Evolutionary conservation across 1,140 invertebrate genomes (phyloP), one percentile per base, ranked within the genome.

Genomic region (Achatina immaculata): DNA sequence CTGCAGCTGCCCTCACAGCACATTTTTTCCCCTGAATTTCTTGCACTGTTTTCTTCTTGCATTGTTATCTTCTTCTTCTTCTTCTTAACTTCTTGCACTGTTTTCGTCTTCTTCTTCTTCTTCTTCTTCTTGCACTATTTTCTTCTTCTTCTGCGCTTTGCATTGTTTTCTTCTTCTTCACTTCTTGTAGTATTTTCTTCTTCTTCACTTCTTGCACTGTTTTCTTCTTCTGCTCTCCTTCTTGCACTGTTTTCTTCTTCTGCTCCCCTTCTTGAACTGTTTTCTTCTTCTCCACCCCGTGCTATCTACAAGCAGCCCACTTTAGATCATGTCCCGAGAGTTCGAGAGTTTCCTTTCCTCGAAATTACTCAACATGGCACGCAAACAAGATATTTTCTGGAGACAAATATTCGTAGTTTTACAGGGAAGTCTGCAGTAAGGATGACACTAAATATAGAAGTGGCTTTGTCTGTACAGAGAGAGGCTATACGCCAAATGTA

Each of bases 141-240:
- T n/a, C 71, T 58, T 14, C 43, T 77, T 6, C 43, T 43, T 19
- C 51, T 77, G 31, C 42, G 40, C 31, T 48, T 66, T 9, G 2
- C 62, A 6, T 45, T 40, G 11, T 48, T n/a, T 14, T 36, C 58
- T 34, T n/a, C 9, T 14, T 36, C n/a, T 19, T 65, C 31, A 9
- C 28, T 77, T 14, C 19, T 62, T 4, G 16, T 77, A 58, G 14
- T 65, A 4, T 38, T 77, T 21, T 45, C 42, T 42, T 48, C 55
- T 24, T 93, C 93, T 85, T 94, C 94, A 89, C 51, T 31, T 28
- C 66, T 45, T 75, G 28, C 24, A n/a, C n/a, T n/a, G n/a, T 31
- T 36, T 40, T 62, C 34, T 36, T 9, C 6, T 24, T 24, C 19
- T 28, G 24, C 55, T 28, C 24, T 71, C 34, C 28, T 34, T 31